Evolutionary conservation across 2,888 invertebrate genomes (phyloP).

Genomic region (Lepetodrilus schrolli): DNA sequence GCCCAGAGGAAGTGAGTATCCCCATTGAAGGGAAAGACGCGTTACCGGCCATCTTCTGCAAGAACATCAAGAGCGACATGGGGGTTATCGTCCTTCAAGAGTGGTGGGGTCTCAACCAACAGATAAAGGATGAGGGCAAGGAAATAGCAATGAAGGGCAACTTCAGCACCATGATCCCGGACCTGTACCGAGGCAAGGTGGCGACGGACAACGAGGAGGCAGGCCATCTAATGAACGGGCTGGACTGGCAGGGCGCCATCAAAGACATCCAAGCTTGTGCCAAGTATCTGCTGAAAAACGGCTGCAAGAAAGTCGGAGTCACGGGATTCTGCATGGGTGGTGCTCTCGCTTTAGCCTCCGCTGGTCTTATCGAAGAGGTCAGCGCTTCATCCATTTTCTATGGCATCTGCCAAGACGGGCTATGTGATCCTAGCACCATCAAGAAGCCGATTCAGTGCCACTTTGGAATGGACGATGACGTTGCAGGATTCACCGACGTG

Average conservation of each 20-base stretch:
- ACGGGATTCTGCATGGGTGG: conserved; percentile 74
- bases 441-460: conserved; percentile 68
- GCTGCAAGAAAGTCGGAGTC: conserved; percentile 68
- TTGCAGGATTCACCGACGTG: conserved; percentile 64
- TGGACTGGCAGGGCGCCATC: conserved; percentile 70
- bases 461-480: conserved; percentile 61
- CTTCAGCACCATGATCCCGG: conserved; percentile 63
- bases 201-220: conserved; percentile 65
- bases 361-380: conserved; percentile 55
- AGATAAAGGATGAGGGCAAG: conserved; percentile 56
- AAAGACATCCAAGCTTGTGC: conserved; percentile 63
- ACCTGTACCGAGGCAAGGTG: conserved; percentile 67
- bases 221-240: conserved; percentile 62
- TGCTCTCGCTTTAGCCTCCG: conserved; percentile 64
- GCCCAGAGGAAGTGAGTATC: neutral
- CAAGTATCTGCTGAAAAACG: conserved; percentile 52
- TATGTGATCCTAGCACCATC: conserved; percentile 63
- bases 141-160: conserved; percentile 49
- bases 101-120: conserved; percentile 72
- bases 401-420: conserved; percentile 59
- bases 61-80: conserved; percentile 38
- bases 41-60: conserved; percentile 1
- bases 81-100: conserved; percentile 60
- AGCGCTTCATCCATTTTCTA: conserved; percentile 70
- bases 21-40: neutral